Evolutionary conservation across 2,888 invertebrate species (phyloP), one percentile per base, ranked within the genome.

Genomic region (Ormyrus nitidulus): DNA sequence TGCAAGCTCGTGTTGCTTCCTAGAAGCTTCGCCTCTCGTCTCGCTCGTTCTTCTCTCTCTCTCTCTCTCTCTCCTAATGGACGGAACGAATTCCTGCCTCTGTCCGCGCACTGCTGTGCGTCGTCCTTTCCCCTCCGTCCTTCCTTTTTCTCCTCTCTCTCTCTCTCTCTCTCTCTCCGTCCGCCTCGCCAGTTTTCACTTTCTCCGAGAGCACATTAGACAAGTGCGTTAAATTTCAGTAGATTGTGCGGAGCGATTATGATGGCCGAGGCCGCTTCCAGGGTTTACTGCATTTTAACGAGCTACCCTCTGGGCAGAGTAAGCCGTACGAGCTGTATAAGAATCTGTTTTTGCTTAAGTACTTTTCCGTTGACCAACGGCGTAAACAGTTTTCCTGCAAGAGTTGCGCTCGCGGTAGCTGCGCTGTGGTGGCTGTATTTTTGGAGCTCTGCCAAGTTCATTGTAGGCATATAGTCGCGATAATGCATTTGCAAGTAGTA

Each of bases 1-100:
- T 70, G 59, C 19, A 81, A 19, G 82, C 81, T 86, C 85, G 65
- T 13, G 65, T 86, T 86, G 80, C 85, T 86, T 86, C 86, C 70
- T 10, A 79, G 86, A 85, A 86, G 62, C 79, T 82, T 19, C 19
- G 19, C 19, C 19, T 19, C 19, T 19, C 19, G 1, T 19, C 19
- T 19, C 19, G 19, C 19, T 19, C 19, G 19, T 2, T 19, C 19
- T 19, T 19, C 19, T 19, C 19, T 19, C 19, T 19, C 46, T 62
- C 68, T 66, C 73, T 10, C 53, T 70, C 69, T 62, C 74, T 74
- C 74, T 59, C 61, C 79, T 79, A 79, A 79, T 79, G 66, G 69
- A 58, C 69, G 64, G 51, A 75, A 79, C 65, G 61, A 79, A 79
- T 79, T 79, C 71, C 75, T 61, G 68, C 66, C 53, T 65, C 10